These are phyloP conservation scores for Prunella fulvescens DNA, from an alignment of 2,113 vertebrate genomes.

Conservation along the genomic window DNA sequence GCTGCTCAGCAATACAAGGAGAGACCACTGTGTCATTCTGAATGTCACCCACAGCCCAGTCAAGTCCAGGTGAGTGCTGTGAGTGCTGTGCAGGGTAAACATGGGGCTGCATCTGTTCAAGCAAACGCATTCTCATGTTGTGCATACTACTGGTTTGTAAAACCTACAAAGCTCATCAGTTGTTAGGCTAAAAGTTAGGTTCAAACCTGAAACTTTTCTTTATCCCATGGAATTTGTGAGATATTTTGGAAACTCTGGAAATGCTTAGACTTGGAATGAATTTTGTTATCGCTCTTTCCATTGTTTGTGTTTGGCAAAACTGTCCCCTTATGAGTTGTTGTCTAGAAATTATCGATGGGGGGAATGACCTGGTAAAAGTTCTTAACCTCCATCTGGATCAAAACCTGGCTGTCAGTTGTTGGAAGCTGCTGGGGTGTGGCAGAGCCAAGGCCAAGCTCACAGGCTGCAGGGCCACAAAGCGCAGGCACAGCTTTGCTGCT, in stretches of 20 bases:
- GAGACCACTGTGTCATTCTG: background rate
- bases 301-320: background rate
- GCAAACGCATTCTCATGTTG: background rate
- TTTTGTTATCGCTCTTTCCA: background rate
- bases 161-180: background rate
- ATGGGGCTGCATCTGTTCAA: fast-evolving
- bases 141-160: fast-evolving
- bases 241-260: background rate
- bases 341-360: background rate
- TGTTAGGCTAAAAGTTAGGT: background rate
- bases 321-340: background rate
- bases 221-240: fast-evolving
- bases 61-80: fast-evolving
- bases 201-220: background rate
- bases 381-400: background rate
- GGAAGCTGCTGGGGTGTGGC: background rate
- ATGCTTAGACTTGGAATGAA: background rate
- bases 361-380: background rate
- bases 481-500: background rate
- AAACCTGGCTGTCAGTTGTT: background rate
- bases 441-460: fast-evolving
- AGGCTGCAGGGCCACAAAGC: fast-evolving
- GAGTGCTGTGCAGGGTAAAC: background rate
- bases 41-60: background rate
- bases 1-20: background rate